Evolutionary conservation across 2,888 invertebrate species (phyloP).

Genomic region (Portevinia maculata): DNA sequence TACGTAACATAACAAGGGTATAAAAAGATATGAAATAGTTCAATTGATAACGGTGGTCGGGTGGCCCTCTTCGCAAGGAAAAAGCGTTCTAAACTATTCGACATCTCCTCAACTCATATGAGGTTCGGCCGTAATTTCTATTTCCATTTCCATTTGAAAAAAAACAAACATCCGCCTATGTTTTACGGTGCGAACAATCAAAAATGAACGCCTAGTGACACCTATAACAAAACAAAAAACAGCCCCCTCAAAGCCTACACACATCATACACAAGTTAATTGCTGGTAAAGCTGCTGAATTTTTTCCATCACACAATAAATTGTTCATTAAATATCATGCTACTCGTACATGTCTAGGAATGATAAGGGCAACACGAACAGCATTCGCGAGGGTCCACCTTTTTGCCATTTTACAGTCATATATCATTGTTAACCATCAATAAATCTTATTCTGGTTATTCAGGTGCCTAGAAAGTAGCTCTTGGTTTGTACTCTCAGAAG

Average conservation of each 20-base stretch:
- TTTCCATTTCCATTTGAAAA: too few species aligned
- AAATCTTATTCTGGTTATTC: conserved; percentile 52
- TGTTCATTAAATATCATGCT: conserved; percentile 44
- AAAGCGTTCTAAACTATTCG: too few species aligned
- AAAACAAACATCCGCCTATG: neutral
- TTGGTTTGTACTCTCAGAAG: neutral
- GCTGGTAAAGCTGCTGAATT: conserved; percentile 26
- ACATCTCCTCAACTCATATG: too few species aligned
- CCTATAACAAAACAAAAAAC: conserved; percentile 1
- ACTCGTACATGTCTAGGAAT: too few species aligned
- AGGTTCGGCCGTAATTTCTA: too few species aligned
- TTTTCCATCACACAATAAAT: conserved; percentile 49
- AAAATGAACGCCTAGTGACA: conserved; percentile 1
- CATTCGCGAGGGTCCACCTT: conserved; percentile 5
- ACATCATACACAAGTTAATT: conserved; percentile 36
- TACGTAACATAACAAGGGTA: too few species aligned
- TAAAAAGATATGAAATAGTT: too few species aligned
- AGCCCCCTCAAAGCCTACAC: neutral
- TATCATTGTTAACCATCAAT: conserved; percentile 48
- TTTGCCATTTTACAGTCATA: conserved; percentile 20
- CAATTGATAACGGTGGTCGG: too few species aligned
- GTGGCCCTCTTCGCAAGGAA: too few species aligned
- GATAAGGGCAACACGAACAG: neutral
- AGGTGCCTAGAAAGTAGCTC: conserved; percentile 28
- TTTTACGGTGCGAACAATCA: conserved; percentile 19